These are phyloP conservation scores for Alaudala cheleensis DNA, from an alignment of 2,113 vertebrate species.

Conservation along the genomic window DNA sequence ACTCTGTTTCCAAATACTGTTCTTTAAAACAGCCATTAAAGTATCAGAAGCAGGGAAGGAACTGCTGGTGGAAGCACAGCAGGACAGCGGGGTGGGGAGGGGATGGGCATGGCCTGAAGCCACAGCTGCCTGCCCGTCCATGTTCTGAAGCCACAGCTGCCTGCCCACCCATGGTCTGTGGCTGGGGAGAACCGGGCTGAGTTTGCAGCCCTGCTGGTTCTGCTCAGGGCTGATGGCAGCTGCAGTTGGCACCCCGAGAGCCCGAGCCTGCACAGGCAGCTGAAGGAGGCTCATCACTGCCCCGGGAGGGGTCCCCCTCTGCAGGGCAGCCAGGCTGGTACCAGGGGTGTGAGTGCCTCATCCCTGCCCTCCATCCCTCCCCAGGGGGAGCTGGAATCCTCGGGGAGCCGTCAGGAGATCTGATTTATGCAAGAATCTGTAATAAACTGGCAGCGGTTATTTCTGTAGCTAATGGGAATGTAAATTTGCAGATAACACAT, in stretches of 20 bases:
- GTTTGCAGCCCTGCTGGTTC: not conserved
- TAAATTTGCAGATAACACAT: slow-evolving; percentile 6
- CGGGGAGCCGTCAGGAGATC: not conserved
- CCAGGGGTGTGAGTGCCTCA: too few relatives aligned
- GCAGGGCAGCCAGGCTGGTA: not conserved
- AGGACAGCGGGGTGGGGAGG: not conserved
- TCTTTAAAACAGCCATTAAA: slow-evolving; percentile 26
- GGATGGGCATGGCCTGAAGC: fast-evolving
- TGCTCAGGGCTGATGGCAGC: not conserved
- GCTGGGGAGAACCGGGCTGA: fast-evolving
- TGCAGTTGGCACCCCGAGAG: not conserved
- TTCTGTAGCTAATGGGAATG: slow-evolving; percentile 43
- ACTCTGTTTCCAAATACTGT: not conserved
- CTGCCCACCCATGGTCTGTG: not conserved
- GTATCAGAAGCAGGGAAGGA: not conserved
- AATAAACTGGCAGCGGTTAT: not conserved
- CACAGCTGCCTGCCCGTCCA: not conserved
- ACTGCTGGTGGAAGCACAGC: not conserved
- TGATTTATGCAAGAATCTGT: not conserved
- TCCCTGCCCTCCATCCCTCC: not conserved
- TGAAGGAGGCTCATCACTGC: not conserved
- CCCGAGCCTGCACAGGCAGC: fast-evolving
- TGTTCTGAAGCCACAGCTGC: not conserved
- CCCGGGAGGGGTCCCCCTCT: fast-evolving
- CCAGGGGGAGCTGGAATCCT: not conserved